phyloP scores from a whole-genome alignment of 1,140 invertebrate genomes.

The Catajapyx aquilonaris region DNA sequence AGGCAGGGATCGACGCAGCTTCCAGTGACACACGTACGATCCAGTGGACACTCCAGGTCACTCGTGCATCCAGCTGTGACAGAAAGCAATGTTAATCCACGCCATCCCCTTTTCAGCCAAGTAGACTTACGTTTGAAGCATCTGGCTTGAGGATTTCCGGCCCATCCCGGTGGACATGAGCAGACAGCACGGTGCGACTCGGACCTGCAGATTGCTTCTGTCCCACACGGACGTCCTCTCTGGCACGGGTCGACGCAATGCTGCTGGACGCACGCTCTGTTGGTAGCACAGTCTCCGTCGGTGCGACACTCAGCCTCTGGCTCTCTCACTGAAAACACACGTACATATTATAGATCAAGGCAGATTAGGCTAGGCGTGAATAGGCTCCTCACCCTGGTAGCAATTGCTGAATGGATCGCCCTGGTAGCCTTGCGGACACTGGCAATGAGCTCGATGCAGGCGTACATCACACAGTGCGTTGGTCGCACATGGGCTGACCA shows the following conservation, averaged over 20 bases:
- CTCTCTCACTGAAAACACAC: constrained; percentile 4
- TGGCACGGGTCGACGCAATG: constrained; percentile 58
- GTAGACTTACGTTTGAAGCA: constrained; percentile 63
- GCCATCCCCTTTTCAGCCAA: constrained; percentile 4
- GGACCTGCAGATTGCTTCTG: constrained; percentile 51
- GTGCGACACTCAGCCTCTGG: constrained; percentile 38
- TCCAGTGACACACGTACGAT: constrained; percentile 54
- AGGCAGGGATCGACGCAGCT: constrained; percentile 61
- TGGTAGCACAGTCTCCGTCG: constrained; percentile 46
- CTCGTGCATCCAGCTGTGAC: constrained; percentile 56
- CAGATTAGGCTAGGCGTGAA: no score
- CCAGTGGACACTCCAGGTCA: constrained; percentile 64
- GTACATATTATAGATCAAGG: no score
- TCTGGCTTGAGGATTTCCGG: constrained; percentile 60
- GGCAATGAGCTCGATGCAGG: constrained; percentile 52
- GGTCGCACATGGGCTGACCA: constrained; percentile 48
- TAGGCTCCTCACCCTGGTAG: constrained; percentile 35
- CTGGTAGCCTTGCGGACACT: constrained; percentile 44
- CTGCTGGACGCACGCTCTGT: constrained; percentile 53
- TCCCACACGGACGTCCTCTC: constrained; percentile 51
- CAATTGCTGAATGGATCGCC: constrained; percentile 67
- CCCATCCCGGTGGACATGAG: constrained; percentile 57
- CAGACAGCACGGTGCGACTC: constrained; percentile 52
- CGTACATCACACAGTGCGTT: constrained; percentile 54
- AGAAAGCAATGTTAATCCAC: constrained; percentile 6